These are phyloP conservation scores for Ecdyonurus torrentis DNA, from an alignment of 2,888 invertebrate species.

Conservation along the genomic window DNA sequence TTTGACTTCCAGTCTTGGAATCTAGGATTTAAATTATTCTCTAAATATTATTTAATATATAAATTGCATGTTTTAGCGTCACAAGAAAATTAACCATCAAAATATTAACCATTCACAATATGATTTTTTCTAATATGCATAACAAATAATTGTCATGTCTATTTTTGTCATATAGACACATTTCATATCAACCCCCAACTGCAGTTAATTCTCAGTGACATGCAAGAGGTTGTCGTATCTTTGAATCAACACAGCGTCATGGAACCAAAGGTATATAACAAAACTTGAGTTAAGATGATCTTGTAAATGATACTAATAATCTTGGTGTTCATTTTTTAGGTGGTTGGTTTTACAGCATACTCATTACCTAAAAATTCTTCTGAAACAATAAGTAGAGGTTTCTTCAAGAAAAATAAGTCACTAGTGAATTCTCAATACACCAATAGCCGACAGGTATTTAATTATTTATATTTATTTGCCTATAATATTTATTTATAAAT, in stretches of 20 bases:
- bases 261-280: slow-evolving; percentile 61
- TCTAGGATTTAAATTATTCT: no score
- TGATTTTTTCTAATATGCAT: no score
- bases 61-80: no score
- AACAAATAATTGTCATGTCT: no score
- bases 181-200: slow-evolving; percentile 89
- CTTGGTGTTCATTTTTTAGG: slow-evolving; percentile 20
- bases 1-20: no score
- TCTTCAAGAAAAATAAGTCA: slow-evolving; percentile 74
- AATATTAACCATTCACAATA: no score
- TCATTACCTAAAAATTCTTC: slow-evolving; percentile 47
- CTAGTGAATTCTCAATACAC: slow-evolving; percentile 81
- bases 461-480: no score
- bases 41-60: no score
- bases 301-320: neutral
- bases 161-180: slow-evolving; percentile 49
- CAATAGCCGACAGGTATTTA: slow-evolving; percentile 67
- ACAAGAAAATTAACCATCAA: no score
- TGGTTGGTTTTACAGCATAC: slow-evolving; percentile 78
- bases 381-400: slow-evolving; percentile 60
- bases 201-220: slow-evolving; percentile 58
- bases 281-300: neutral
- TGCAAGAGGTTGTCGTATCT: slow-evolving; percentile 68
- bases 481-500: slow-evolving; percentile 2
- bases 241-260: slow-evolving; percentile 79